Evolutionary conservation across 2,888 invertebrate genomes (phyloP), one percentile per base, ranked within the genome.

Genomic region (Myopa testacea): DNA sequence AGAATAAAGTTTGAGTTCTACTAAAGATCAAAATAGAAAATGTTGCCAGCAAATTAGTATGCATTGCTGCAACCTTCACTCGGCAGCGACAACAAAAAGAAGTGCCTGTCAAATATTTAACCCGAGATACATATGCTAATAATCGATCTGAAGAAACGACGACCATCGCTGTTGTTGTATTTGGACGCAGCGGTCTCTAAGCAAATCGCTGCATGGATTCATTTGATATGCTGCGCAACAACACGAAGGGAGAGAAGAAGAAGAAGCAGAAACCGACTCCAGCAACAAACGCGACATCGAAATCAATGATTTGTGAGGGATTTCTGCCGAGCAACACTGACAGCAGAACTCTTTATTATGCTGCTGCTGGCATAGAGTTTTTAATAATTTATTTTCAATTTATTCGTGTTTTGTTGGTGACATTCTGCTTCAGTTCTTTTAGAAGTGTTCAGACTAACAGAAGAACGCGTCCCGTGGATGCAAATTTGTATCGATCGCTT

Each of bases 211-310:
- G 68, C 50, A 8, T 45, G 45, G 45, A 7, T 68, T 19, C 19
- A 45, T 19, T 45, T 45, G 19, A 8, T 26, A 50, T 68, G 68
- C 68, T 26, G 45, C 68, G 45, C 45, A 45, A 45, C 19, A 58
- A 38, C 55, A n/a, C n/a, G 4, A 8, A 14, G 45, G n/a, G n/a
- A 68, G 45, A 26, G n/a, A 19, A 68, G 45, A 26, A 45, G 26
- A 71, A 71, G 26, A 55, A 38, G 26, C n/a, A n/a, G n/a, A n/a
- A 45, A 71, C 55, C 52, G 70, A 71, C 70, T 58, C 26, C 55
- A 71, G 70, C 34, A 55, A 16, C 70, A 37, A 34, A 71, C 58
- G n/a, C 58, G 6, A 45, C 6, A 10, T 10, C 45, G 10, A 45
- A 45, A 0, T 10, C 10, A 45, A 45, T 45, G 45, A 45, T 3